These are phyloP conservation scores for Catostylus mosaicus DNA, from an alignment of 30 jellyfish, hydroid and myxozoan species.

Conservation along the genomic window DNA sequence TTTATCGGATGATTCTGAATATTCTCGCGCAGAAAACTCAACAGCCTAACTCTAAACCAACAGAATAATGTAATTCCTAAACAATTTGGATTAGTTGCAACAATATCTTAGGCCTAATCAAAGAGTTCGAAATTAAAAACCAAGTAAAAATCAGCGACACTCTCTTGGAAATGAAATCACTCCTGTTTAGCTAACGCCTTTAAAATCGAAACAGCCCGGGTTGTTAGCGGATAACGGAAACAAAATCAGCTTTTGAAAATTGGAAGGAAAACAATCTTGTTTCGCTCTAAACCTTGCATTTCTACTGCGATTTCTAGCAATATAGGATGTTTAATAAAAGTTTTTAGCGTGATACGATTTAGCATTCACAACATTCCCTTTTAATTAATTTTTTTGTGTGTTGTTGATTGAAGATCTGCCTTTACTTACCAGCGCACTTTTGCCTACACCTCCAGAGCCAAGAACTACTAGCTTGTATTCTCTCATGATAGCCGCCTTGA, in stretches of 20 bases:
- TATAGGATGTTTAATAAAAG: neutral
- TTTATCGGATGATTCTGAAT: too few species aligned
- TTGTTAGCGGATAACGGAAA: neutral
- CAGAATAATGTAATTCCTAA: too few species aligned
- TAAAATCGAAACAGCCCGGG: neutral
- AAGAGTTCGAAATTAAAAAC: too few species aligned
- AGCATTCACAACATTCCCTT: too few species aligned
- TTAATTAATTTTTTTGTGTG: too few species aligned
- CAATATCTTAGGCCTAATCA: too few species aligned
- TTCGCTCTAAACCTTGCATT: neutral
- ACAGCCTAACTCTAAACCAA: too few species aligned
- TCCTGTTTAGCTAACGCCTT: constrained; percentile 6
- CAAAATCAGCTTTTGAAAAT: neutral
- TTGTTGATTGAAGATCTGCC: too few species aligned
- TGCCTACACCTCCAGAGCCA: constrained; percentile 99
- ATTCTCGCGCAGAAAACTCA: too few species aligned
- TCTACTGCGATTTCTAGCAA: neutral
- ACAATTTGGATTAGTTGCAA: too few species aligned
- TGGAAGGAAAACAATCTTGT: neutral
- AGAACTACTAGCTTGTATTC: constrained; percentile 94
- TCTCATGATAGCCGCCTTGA: constrained; percentile 69
- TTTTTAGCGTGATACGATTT: too few species aligned
- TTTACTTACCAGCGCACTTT: constrained; percentile 93
- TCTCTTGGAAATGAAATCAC: neutral
- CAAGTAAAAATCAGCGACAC: neutral